Evolutionary conservation across 2,888 invertebrate species (phyloP), one percentile per base, ranked within the genome.

Genomic region (Philereme vetulata): DNA sequence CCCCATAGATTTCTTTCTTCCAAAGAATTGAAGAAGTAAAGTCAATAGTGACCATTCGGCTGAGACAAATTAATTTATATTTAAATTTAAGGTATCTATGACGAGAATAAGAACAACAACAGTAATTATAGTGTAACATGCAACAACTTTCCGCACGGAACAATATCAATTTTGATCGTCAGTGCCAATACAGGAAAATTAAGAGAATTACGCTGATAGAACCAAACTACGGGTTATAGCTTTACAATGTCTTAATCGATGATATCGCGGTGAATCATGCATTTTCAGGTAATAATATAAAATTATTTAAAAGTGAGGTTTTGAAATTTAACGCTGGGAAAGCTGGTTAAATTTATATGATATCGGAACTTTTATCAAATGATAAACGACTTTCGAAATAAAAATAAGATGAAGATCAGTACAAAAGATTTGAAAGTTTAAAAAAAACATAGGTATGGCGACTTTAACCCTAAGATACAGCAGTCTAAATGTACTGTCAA

Each of bases 181-280:
- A 78, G 80, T 81, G 84, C 76, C 71, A 76, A 81, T 84, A 85
- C 79, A 81, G 82, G 84, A 88, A 90, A 85, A 86, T 88, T 87
- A 87, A 66, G 68, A 66, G 69, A 70, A 73, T 61, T 56, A 60
- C 63, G 70, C 64, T 71, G 64, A 74, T 67, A 72, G 72, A 73
- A 65, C 56, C 73, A 76, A 81, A 78, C 86, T 88, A 85, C 72
- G 47, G 79, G 89, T 90, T 90, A 90, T 80, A 81, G 88, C 88
- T 76, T 79, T 90, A 91, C 85, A 76, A 91, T 91, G 91, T 84
- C 80, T 89, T 91, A 89, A 85, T 83, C 72, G 72, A 75, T 88
- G 90, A 88, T 77, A 58, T 77, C 73, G 88, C 82, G 64, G 72
- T 80, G 77, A 78, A 67, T 42, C 90, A 89, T 88, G 89, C 89